phyloP scores from a whole-genome alignment of 2,888 invertebrate genomes.

The Phaonia tiefii region DNA sequence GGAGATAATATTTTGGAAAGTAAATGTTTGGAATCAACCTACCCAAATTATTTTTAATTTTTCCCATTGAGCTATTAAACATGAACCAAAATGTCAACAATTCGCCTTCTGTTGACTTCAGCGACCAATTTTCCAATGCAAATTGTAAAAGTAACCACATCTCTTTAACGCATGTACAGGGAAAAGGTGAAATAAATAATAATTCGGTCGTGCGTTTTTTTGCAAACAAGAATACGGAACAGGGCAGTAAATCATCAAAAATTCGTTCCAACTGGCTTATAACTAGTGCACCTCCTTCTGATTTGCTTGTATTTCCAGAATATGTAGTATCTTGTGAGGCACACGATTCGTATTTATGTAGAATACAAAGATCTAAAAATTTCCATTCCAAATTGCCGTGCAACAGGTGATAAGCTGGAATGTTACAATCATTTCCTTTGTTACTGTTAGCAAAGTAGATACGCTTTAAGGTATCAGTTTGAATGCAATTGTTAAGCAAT shows the following conservation, averaged over 20 bases:
- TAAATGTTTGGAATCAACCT: too few relatives aligned
- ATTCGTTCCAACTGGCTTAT: constrained; percentile 71
- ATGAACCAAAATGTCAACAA: constrained; percentile 80
- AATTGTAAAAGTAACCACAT: constrained; percentile 82
- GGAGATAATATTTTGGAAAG: too few relatives aligned
- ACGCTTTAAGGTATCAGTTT: constrained; percentile 71
- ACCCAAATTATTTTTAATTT: constrained; percentile 72
- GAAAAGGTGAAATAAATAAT: constrained; percentile 81
- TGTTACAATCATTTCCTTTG: constrained; percentile 77
- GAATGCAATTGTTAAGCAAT: constrained; percentile 73
- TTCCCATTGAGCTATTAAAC: constrained; percentile 78
- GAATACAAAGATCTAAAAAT: constrained; percentile 75
- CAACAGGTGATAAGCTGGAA: constrained; percentile 78
- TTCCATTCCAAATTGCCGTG: constrained; percentile 80
- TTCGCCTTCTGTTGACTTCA: constrained; percentile 42
- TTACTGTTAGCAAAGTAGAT: constrained; percentile 75
- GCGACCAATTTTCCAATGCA: constrained; percentile 77
- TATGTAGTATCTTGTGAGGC: not conserved
- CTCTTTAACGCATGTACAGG: constrained; percentile 83
- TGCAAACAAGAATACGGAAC: constrained; percentile 72
- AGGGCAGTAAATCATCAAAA: constrained; percentile 73
- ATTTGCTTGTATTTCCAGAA: constrained; percentile 9
- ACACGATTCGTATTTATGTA: constrained; percentile 68
- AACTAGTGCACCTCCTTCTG: constrained; percentile 7
- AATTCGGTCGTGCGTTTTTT: constrained; percentile 80